Conservation (phyloP, 2,113 vertebrate species). For the Actinemys pallida region DNA sequence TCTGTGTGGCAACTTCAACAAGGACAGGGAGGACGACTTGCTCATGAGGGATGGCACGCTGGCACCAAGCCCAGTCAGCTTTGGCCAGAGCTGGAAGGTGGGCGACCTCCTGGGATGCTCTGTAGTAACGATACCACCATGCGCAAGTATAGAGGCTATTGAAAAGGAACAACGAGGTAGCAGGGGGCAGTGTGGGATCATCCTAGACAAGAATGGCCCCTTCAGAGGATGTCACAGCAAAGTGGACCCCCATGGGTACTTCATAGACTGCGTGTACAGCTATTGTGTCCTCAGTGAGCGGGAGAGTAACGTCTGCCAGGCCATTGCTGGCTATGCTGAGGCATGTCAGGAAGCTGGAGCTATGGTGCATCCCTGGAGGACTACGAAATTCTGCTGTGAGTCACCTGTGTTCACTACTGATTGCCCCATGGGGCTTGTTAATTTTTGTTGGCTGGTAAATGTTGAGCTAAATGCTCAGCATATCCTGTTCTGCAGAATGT, state of each 20-base stretch:
- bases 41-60: conserved; percentile 53
- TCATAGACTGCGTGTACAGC: conserved; percentile 82
- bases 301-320: conserved; percentile 78
- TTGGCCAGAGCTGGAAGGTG: conserved; percentile 81
- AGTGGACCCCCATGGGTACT: conserved; percentile 75
- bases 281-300: conserved; percentile 79
- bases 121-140: neutral
- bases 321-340: conserved; percentile 72
- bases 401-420: neutral
- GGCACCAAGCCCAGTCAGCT: conserved; percentile 65
- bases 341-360: conserved; percentile 76
- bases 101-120: conserved; percentile 13
- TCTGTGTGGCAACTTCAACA: conserved; percentile 87
- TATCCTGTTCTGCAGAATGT: neutral
- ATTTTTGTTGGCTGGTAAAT: neutral
- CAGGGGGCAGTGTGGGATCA: conserved; percentile 78
- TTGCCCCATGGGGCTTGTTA: too few species aligned
- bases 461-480: neutral
- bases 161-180: conserved; percentile 35
- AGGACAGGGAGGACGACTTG: conserved; percentile 75
- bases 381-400: conserved; percentile 80
- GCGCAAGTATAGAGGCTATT: conserved; percentile 34
- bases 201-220: conserved; percentile 48
- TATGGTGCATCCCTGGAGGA: conserved; percentile 80
- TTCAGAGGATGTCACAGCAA: conserved; percentile 76